phyloP scores from a whole-genome alignment of 2,888 invertebrate genomes.

The Drosophila bunnanda region DNA sequence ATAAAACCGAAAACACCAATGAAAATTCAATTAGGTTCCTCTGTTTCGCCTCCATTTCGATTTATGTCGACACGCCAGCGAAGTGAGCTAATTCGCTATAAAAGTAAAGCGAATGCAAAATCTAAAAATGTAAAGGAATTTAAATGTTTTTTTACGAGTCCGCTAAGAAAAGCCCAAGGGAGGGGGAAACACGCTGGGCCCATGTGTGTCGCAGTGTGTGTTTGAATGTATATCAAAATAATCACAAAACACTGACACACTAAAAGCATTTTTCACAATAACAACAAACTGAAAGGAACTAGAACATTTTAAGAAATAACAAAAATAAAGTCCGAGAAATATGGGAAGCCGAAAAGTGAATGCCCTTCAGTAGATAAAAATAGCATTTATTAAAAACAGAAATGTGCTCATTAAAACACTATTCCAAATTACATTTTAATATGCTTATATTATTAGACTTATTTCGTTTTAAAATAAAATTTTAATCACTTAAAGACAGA shows the following conservation, averaged over 20 bases:
- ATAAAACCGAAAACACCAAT: slow-evolving; percentile 65
- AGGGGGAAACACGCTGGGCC: slow-evolving; percentile 16
- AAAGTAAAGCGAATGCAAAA: slow-evolving; percentile 57
- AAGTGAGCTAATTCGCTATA: slow-evolving; percentile 55
- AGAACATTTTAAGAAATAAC: slow-evolving; percentile 7
- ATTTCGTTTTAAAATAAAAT: neutral
- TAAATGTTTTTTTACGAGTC: slow-evolving; percentile 64
- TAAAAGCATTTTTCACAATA: slow-evolving; percentile 66
- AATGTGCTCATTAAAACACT: neutral
- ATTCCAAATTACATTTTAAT: neutral
- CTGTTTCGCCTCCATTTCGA: slow-evolving; percentile 29
- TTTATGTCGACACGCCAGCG: slow-evolving; percentile 37
- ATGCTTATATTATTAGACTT: neutral
- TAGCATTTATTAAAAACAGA: too few species aligned
- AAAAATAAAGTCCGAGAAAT: neutral
- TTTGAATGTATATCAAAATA: slow-evolving; percentile 63
- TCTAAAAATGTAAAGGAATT: slow-evolving; percentile 50
- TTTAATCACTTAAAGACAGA: neutral
- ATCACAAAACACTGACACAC: slow-evolving; percentile 58
- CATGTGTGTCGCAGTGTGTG: slow-evolving; percentile 47
- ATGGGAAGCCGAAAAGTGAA: neutral
- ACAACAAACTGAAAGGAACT: slow-evolving; percentile 54
- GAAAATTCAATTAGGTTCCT: slow-evolving; percentile 73
- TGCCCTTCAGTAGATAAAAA: slow-evolving; percentile 1
- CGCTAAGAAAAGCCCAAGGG: slow-evolving; percentile 31